phyloP scores from a whole-genome alignment of 2,113 vertebrate species.

The Cygnus atratus region DNA sequence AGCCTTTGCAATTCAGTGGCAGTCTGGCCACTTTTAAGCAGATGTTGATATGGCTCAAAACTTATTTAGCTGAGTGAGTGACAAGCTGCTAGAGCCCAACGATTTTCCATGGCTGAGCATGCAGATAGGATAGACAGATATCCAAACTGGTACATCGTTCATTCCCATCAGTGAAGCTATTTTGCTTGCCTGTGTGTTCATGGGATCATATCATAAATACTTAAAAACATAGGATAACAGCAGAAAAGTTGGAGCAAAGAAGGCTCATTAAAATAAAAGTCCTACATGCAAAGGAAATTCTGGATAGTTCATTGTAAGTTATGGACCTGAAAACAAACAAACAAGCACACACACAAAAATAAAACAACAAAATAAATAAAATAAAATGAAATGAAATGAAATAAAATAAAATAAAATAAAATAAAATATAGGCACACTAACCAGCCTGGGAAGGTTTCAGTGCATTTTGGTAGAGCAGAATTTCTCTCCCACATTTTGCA shows the following conservation, averaged over 20 bases:
- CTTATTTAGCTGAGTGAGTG: constrained; percentile 36
- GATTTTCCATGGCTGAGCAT: background rate
- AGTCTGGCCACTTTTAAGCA: constrained; percentile 23
- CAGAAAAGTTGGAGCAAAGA: background rate
- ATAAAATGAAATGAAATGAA: no score
- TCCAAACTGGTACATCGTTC: background rate
- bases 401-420: no score
- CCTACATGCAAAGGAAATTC: background rate
- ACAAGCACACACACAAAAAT: no score
- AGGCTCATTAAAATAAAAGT: background rate
- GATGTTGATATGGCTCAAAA: constrained; percentile 36
- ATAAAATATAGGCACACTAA: background rate
- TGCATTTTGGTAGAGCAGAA: background rate
- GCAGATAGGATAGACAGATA: background rate
- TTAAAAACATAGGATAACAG: background rate
- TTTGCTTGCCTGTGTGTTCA: background rate
- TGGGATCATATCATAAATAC: background rate
- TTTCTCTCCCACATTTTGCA: constrained; percentile 47
- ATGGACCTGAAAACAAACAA: background rate
- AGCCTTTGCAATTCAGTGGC: constrained; percentile 48
- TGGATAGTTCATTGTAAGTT: background rate
- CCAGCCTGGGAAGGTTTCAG: background rate
- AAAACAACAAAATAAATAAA: no score
- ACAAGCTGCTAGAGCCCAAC: background rate
- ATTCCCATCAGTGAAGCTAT: background rate